These are phyloP conservation scores for Odontesthes bonariensis DNA, from an alignment of 2,113 vertebrate species.

Conservation along the genomic window DNA sequence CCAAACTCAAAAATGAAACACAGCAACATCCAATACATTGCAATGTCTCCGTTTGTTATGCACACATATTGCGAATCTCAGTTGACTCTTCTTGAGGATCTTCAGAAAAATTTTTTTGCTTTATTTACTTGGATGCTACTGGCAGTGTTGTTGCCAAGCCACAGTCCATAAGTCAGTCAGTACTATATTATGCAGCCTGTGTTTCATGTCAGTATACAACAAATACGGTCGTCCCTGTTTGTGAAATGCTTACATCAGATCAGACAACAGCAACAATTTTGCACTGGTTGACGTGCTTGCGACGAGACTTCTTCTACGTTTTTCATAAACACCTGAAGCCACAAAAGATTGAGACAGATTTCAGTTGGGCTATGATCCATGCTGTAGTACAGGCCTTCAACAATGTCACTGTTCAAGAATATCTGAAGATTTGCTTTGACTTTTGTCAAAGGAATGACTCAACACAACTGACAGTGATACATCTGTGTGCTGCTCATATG, in stretches of 20 bases:
- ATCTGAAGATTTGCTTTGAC: neutral
- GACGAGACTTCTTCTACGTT: neutral
- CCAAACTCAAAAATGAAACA: conserved; percentile 4
- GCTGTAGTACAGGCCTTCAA: conserved; percentile 1
- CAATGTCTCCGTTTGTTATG: neutral
- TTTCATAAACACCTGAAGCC: neutral
- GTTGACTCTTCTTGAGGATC: neutral
- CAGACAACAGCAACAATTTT: neutral
- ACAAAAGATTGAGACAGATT: too few species aligned
- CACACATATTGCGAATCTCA: neutral
- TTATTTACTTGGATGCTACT: neutral
- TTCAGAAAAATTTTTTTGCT: neutral
- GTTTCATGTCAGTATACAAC: neutral
- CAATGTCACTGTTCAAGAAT: neutral
- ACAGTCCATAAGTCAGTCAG: neutral
- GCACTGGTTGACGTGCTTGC: conserved; percentile 3
- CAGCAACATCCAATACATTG: neutral
- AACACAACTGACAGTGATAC: neutral
- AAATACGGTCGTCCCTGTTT: neutral
- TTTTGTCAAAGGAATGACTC: neutral
- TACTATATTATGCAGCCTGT: neutral
- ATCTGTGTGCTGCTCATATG: conserved; percentile 5
- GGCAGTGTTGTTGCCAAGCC: neutral
- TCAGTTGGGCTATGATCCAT: neutral
- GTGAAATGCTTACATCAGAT: conserved; percentile 2